Evolutionary conservation across 1,140 invertebrate genomes (phyloP).

Genomic region (Globodera rostochiensis): DNA sequence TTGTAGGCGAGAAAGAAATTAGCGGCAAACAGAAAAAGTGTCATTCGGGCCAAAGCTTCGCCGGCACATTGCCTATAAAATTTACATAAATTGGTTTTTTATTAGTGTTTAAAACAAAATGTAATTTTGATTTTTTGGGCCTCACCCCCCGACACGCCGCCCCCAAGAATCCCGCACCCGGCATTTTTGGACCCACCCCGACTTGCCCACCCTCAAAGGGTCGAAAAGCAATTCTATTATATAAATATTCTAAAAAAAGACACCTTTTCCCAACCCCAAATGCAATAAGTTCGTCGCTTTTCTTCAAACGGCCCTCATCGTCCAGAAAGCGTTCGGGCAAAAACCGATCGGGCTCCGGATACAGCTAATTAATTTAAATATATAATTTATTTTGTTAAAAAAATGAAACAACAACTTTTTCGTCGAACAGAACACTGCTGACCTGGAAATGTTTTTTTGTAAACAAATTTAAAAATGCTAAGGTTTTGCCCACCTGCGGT

Average conservation of each 20-base stretch:
- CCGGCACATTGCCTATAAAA: constrained; percentile 37
- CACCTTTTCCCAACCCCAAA: constrained; percentile 33
- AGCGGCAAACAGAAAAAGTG: constrained; percentile 40
- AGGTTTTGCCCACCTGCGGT: not conserved
- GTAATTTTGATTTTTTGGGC: not conserved
- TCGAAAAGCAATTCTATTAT: not conserved
- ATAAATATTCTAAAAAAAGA: not conserved
- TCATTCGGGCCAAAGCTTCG: constrained; percentile 39
- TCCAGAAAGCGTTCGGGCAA: constrained; percentile 31
- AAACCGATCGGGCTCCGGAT: constrained; percentile 22
- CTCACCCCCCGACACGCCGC: not conserved
- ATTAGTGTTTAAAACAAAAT: too few species aligned
- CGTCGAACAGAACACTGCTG: constrained; percentile 21
- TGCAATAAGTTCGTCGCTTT: constrained; percentile 31
- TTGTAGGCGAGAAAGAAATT: constrained; percentile 38
- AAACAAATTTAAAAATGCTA: not conserved
- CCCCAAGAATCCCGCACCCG: too few species aligned
- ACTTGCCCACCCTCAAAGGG: not conserved
- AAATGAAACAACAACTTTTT: not conserved
- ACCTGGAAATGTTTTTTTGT: not conserved
- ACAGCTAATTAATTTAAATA: not conserved
- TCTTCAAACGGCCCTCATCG: constrained; percentile 23
- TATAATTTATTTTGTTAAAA: not conserved
- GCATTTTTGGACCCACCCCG: too few species aligned
- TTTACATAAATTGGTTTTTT: too few species aligned